Base-by-base conservation (phyloP, 2,797 vertebrate species). In the Pipistrellus pygmaeus region DNA sequence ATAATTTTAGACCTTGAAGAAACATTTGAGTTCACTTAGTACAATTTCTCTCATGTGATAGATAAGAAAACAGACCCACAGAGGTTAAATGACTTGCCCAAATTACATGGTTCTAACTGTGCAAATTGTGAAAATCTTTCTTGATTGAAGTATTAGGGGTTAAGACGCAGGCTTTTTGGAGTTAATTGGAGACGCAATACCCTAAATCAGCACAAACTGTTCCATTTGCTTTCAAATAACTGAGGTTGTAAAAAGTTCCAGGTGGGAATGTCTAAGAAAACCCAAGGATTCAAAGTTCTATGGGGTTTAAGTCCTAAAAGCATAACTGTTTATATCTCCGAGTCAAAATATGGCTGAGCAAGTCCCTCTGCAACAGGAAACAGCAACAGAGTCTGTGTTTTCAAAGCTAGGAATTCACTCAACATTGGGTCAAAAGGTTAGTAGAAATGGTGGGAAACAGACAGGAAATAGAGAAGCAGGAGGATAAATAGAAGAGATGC, bases 21-120 rank as follows among this genome's bases (percentile, higher is more conserved):
- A 85, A 77, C 27, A 73, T 76, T 80, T 88, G 44, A 81, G 41
- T 89, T 92, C 81, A 88, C 27, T 85, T 90, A 27, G 38, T 51
- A 8, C 30, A 92, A 82, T 88, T 92, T 88, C 80, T 84, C n/a
- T 92, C 35, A 53, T 77, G 35, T 93, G 86, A 53, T 17, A 94
- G 93, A 93, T 95, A 93, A 97, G 57, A 38, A 93, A 88, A 81
- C 20, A 90, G 62, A 85, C 17, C 46, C 64, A 62, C 0, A 55
- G 76, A 96, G 78, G 76, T 94, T 94, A 95, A 94, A 84, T 17
- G 32, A 93, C 83, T 91, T 95, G 53, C 38, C 53, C 77, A 96
- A 96, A 91, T 96, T 93, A 94, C 84, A 96, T 18, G 48, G 69
- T 48, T 96, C 62, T 91, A n/a, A 44, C 88, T 89, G n/a, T 35